These are phyloP conservation scores for Ruditapes philippinarum DNA, from an alignment of 1,140 invertebrate species.

Conservation along the genomic window DNA sequence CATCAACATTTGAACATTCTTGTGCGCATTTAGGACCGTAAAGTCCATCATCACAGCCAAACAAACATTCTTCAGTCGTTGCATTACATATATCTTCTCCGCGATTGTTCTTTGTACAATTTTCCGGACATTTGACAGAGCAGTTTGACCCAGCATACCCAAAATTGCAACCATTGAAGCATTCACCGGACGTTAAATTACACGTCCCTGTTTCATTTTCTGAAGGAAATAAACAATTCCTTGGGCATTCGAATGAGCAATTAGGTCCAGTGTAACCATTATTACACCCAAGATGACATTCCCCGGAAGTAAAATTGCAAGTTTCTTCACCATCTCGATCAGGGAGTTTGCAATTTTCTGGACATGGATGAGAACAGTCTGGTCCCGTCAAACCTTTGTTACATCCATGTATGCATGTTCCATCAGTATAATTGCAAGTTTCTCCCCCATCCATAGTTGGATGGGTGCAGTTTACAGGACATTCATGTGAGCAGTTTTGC, in stretches of 20 bases:
- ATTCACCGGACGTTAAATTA: background rate
- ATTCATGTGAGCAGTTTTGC: background rate
- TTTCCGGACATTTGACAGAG: background rate
- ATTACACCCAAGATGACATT: too few relatives aligned
- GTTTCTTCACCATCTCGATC: background rate
- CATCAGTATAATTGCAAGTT: background rate
- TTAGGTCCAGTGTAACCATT: background rate
- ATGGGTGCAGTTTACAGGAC: background rate
- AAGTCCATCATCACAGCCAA: background rate
- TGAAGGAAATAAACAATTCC: background rate
- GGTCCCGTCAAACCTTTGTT: background rate
- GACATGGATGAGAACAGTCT: background rate
- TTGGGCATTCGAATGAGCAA: background rate
- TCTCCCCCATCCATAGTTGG: background rate
- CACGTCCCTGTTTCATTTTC: background rate
- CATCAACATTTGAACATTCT: background rate
- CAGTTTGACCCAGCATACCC: constrained; percentile 15
- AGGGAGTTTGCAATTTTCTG: background rate
- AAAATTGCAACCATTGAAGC: background rate
- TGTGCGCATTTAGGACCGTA: background rate
- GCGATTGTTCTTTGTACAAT: background rate
- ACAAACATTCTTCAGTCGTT: background rate
- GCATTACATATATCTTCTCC: background rate
- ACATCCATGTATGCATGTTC: background rate
- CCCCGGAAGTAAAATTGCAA: background rate